These are phyloP conservation scores for Sciurus vulgaris DNA, from an alignment of 2,797 vertebrate species.

Conservation along the genomic window DNA sequence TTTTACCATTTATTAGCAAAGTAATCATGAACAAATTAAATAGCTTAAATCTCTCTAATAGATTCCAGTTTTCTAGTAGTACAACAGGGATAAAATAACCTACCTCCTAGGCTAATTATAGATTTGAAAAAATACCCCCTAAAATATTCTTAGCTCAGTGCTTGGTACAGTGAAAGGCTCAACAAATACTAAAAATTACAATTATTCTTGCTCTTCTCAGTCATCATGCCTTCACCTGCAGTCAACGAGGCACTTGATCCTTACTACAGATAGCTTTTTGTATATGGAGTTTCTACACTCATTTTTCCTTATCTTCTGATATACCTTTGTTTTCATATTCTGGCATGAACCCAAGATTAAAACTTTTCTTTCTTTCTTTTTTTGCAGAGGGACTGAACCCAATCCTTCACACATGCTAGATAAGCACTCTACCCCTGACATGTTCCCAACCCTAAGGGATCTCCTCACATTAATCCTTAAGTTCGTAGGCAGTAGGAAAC, in stretches of 20 bases:
- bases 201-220: not conserved
- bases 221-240: not conserved
- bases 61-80: slow-evolving; percentile 2
- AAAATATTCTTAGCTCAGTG: slow-evolving; percentile 13
- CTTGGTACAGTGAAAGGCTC: not conserved
- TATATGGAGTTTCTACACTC: not conserved
- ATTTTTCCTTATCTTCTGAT: slow-evolving; percentile 5
- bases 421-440: not conserved
- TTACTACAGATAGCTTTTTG: not conserved
- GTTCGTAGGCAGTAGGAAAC: slow-evolving; percentile 2
- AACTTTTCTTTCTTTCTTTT: not conserved
- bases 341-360: not conserved
- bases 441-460: not conserved
- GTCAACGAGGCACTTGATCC: not conserved
- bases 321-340: slow-evolving; percentile 3
- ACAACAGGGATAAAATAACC: slow-evolving; percentile 5
- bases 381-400: not conserved
- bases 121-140: slow-evolving; percentile 22
- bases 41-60: slow-evolving; percentile 16
- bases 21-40: slow-evolving; percentile 11
- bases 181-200: not conserved
- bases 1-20: not conserved
- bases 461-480: slow-evolving; percentile 48
- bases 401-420: not conserved
- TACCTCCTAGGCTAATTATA: not conserved